Conservation (phyloP, 1,140 invertebrate genomes). For the Carposina sasakii region DNA sequence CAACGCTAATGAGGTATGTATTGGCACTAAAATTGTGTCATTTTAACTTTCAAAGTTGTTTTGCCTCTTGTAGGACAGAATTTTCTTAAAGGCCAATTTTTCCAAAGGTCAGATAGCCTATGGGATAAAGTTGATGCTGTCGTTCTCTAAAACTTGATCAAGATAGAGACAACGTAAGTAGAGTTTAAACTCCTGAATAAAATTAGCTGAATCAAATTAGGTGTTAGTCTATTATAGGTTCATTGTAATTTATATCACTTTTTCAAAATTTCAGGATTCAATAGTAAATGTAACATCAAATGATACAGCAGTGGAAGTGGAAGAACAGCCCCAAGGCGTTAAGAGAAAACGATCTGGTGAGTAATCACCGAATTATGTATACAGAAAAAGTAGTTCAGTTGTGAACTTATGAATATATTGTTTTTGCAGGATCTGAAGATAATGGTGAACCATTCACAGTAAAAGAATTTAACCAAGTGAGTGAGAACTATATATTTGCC, state of each 20-base stretch:
- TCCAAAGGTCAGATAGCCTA: too few species aligned
- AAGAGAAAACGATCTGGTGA: constrained; percentile 13
- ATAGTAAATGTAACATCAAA: neutral
- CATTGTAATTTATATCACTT: neutral
- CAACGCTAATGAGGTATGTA: neutral
- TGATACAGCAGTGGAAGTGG: neutral
- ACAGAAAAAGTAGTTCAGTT: neutral
- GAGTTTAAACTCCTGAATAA: neutral
- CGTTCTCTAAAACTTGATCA: neutral
- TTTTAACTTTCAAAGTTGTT: neutral
- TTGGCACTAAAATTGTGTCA: neutral
- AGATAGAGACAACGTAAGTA: neutral
- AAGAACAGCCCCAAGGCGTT: constrained; percentile 9
- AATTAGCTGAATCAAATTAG: neutral
- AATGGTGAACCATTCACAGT: constrained; percentile 21
- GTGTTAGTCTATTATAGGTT: neutral
- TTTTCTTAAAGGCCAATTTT: too few species aligned
- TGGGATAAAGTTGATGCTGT: neutral
- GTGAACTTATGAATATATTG: neutral
- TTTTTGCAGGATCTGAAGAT: constrained; percentile 16
- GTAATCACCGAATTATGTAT: too few species aligned
- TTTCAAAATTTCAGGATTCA: neutral
- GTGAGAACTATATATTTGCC: constrained; percentile 6
- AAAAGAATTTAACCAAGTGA: constrained; percentile 37
- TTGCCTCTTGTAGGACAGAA: too few species aligned